Percentiles rank a stretch among this genome's conserved stretches.
phyloP scores from a whole-genome alignment of 2,797 vertebrate genomes.

The Hipposideros larvatus region DNA sequence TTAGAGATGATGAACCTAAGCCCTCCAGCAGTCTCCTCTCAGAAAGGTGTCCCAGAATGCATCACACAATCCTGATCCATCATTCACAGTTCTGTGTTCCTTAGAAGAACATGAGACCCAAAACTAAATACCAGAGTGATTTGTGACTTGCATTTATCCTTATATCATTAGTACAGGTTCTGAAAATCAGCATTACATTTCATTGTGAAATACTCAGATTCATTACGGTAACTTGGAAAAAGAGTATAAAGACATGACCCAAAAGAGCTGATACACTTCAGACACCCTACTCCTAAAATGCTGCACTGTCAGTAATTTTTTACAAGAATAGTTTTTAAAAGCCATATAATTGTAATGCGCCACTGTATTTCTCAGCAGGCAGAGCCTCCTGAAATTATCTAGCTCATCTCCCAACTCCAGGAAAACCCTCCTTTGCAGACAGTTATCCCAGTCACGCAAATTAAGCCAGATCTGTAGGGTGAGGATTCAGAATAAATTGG shows the following conservation, averaged over 20 bases:
- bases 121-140: background rate
- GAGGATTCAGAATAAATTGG: constrained; percentile 31
- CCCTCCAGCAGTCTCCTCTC: background rate
- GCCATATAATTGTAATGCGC: background rate
- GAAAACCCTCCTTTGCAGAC: constrained; percentile 1
- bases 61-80: background rate
- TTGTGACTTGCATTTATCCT: background rate
- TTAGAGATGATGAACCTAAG: background rate
- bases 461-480: background rate
- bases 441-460: background rate
- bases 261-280: background rate
- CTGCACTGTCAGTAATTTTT: background rate
- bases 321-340: constrained; percentile 9
- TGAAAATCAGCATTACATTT: background rate
- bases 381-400: constrained; percentile 11
- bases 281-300: background rate
- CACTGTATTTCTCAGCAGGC: background rate
- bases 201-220: background rate
- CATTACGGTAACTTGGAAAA: constrained; percentile 35
- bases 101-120: background rate
- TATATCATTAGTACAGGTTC: background rate
- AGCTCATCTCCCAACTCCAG: background rate
- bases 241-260: constrained; percentile 25
- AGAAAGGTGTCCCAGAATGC: background rate
- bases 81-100: background rate